Evolutionary conservation across 2,797 vertebrate genomes (phyloP).

Genomic region (Crenuchus spilurus): DNA sequence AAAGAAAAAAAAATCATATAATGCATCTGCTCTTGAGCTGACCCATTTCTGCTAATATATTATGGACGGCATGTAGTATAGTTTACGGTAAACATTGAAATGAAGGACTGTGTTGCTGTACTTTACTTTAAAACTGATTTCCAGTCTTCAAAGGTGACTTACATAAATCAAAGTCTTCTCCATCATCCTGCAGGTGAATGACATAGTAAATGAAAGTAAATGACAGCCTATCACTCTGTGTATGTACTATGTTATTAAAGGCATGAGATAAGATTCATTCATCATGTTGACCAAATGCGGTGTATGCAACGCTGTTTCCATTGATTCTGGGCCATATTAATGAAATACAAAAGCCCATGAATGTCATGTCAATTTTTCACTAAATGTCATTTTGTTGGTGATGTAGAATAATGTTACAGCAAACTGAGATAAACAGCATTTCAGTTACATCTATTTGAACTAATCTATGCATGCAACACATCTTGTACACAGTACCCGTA

Average conservation of each 20-base stretch:
- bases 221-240: not conserved
- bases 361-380: constrained; percentile 49
- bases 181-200: not conserved
- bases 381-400: constrained; percentile 43
- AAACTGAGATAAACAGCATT: not conserved
- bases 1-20: not conserved
- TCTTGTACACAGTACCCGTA: no score
- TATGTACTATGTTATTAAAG: constrained; percentile 18
- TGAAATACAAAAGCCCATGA: constrained; percentile 26
- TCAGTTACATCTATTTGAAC: not conserved
- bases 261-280: constrained; percentile 16
- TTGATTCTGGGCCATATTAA: constrained; percentile 3
- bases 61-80: not conserved
- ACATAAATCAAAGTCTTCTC: constrained; percentile 8
- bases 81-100: not conserved
- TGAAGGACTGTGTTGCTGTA: not conserved
- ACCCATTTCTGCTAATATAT: not conserved
- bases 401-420: constrained; percentile 8
- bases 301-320: constrained; percentile 27
- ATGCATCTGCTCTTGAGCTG: not conserved
- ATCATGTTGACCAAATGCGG: constrained; percentile 25
- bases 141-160: not conserved
- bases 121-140: not conserved
- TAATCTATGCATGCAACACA: no score
- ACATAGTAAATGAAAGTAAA: constrained; percentile 14